Base-by-base conservation (phyloP, 2,113 vertebrate species). In the Coryphaenoides rupestris region DNA sequence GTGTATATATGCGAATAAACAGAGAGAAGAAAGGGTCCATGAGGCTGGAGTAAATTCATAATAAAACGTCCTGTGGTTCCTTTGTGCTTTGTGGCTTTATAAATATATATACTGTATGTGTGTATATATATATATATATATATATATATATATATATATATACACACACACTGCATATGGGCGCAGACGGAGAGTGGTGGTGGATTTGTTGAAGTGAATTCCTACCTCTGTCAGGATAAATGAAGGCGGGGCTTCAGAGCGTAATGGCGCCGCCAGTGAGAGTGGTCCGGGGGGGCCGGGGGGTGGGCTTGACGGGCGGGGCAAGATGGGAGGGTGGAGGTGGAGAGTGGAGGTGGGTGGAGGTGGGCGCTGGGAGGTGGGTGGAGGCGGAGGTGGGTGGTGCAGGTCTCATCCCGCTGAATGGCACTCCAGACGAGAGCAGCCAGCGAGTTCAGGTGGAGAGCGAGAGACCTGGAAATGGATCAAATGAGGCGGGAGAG, bases 401-500 rank as follows among this genome's bases (percentile, higher is more conserved):
- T n/a, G 28, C 33, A 47, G 53, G 40, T 16, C 26, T 10, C 52
- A n/a, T 26, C 23, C 26, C 33, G 13, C 33, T 65, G 33, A 45
- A 57, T 23, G 40, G 63, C 40, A 46, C 15, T 73, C 50, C 26
- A 71, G 65, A 69, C 24, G 24, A 67, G 19, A 57, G 33, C 16
- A 62, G 65, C 9, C 45, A 0, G 28, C n/a, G 58, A 47, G 58
- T 22, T 68, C 40, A 50, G 6, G 15, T 5, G 19, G 46, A 50
- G 40, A 46, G 4, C 4, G n/a, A 40, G 56, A 4, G 50, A 50
- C 22, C 55, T 66, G 60, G 55, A 78, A 74, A 80, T 24, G 46
- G 69, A 77, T 81, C 65, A 55, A 71, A 82, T 77, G 64, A n/a
- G n/a, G n/a, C n/a, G n/a, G n/a, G 68, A 73, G 62, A 75, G 52